Evolutionary conservation across 2,888 invertebrate genomes (phyloP).

Genomic region (Amiota communis): DNA sequence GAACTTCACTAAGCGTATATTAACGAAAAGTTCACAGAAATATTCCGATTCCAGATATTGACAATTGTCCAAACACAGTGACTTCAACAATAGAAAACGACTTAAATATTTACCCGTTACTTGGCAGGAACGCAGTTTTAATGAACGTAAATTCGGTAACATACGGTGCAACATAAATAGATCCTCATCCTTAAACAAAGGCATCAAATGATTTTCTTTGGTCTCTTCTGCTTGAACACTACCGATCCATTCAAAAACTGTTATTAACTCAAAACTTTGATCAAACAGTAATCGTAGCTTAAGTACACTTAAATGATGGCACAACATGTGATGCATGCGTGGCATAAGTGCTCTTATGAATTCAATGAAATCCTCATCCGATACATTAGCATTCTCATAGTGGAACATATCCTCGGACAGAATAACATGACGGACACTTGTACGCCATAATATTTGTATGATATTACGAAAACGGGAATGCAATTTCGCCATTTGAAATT

Average conservation of each 20-base stretch:
- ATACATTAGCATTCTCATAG: background rate
- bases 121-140: slow-evolving; percentile 57
- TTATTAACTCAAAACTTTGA: slow-evolving; percentile 42
- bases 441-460: slow-evolving; percentile 55
- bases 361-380: slow-evolving; percentile 44
- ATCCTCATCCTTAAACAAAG: slow-evolving; percentile 60
- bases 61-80: slow-evolving; percentile 58
- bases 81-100: slow-evolving; percentile 46
- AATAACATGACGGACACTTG: slow-evolving; percentile 49
- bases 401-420: slow-evolving; percentile 52
- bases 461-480: slow-evolving; percentile 56
- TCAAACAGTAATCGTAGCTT: slow-evolving; percentile 51
- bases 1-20: slow-evolving; percentile 55
- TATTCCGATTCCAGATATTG: slow-evolving; percentile 60
- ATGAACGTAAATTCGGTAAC: slow-evolving; percentile 53
- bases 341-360: slow-evolving; percentile 52
- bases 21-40: slow-evolving; percentile 59
- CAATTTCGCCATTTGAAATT: slow-evolving; percentile 54
- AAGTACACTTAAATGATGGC: slow-evolving; percentile 51
- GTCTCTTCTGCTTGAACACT: slow-evolving; percentile 23
- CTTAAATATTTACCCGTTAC: slow-evolving; percentile 58
- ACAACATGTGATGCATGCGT: slow-evolving; percentile 53
- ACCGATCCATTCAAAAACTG: slow-evolving; percentile 52
- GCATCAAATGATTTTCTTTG: slow-evolving; percentile 12
- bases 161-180: slow-evolving; percentile 52